Evolutionary conservation across 2,888 invertebrate genomes (phyloP).

Genomic region (Apocheima hispidaria): DNA sequence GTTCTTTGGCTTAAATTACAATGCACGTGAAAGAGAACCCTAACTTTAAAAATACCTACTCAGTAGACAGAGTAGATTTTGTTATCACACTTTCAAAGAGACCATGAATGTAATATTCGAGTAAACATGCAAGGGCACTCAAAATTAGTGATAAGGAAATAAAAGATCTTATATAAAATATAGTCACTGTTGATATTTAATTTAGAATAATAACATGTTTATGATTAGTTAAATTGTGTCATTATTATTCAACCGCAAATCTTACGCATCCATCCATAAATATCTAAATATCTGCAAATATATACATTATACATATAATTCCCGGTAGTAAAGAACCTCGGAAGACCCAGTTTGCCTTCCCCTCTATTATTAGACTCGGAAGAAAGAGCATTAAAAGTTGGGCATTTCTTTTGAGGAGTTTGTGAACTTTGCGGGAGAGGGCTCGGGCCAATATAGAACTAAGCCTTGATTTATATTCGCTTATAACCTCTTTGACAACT

Average conservation of each 20-base stretch:
- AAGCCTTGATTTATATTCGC: slow-evolving; percentile 77
- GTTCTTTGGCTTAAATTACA: slow-evolving; percentile 52
- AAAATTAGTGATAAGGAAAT: not conserved
- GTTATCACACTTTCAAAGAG: not conserved
- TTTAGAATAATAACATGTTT: not conserved
- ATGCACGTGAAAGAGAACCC: slow-evolving; percentile 12
- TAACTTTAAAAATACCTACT: not conserved
- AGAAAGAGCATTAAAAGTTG: slow-evolving; percentile 78
- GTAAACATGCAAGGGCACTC: not conserved
- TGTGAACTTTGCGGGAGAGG: slow-evolving; percentile 61
- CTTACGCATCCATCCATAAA: slow-evolving; percentile 15
- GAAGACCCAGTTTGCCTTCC: slow-evolving; percentile 63
- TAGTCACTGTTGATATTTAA: not conserved
- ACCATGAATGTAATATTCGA: not conserved
- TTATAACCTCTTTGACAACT: slow-evolving; percentile 73
- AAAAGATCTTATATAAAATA: not conserved
- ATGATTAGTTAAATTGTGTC: slow-evolving; percentile 8
- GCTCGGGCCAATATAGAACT: slow-evolving; percentile 69
- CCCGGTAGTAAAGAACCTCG: slow-evolving; percentile 56
- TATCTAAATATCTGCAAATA: slow-evolving; percentile 36
- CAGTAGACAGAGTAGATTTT: not conserved
- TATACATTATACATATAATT: too few species aligned
- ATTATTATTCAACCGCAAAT: slow-evolving; percentile 25
- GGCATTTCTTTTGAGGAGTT: slow-evolving; percentile 70
- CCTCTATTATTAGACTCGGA: slow-evolving; percentile 70